phyloP scores from a whole-genome alignment of 2,113 vertebrate species.

The Gallinago undulata region DNA sequence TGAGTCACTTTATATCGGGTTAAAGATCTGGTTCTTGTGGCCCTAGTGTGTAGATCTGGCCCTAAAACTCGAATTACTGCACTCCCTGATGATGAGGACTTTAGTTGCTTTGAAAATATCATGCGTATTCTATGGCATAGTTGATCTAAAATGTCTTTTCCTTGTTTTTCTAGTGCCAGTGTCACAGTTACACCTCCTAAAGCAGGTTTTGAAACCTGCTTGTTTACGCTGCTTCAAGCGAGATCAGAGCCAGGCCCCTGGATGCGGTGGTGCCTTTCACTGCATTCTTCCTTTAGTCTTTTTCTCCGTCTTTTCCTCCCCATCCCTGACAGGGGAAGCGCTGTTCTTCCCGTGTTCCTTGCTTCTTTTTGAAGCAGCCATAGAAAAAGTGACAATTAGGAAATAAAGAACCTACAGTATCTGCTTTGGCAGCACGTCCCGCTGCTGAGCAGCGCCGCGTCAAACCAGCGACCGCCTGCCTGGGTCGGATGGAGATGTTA shows the following conservation, averaged over 20 bases:
- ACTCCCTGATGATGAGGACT: background rate
- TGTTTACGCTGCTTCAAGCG: background rate
- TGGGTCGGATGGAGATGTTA: background rate
- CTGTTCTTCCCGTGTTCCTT: background rate
- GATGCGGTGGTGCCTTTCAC: background rate
- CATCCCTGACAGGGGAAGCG: constrained; percentile 19
- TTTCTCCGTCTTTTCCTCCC: background rate
- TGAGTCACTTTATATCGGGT: background rate
- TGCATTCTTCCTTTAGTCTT: background rate
- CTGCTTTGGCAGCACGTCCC: constrained; percentile 33
- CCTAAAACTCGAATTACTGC: background rate
- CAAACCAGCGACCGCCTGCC: background rate
- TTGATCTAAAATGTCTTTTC: background rate
- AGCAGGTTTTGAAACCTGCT: background rate
- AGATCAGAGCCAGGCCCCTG: background rate
- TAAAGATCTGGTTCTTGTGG: background rate
- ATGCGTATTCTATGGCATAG: accelerated
- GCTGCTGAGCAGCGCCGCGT: background rate
- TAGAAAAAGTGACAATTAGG: constrained; percentile 48
- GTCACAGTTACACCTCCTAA: background rate
- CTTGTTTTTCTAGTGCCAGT: background rate
- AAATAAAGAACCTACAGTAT: constrained; percentile 50
- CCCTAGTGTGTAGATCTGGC: background rate
- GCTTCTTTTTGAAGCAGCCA: constrained; percentile 8
- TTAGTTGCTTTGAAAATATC: background rate